A percentile compares a stretch with the other conserved stretches of the same genome.
These are phyloP conservation scores for Lycaon pictus DNA, from an alignment of 2,113 vertebrate genomes.

Conservation along the genomic window DNA sequence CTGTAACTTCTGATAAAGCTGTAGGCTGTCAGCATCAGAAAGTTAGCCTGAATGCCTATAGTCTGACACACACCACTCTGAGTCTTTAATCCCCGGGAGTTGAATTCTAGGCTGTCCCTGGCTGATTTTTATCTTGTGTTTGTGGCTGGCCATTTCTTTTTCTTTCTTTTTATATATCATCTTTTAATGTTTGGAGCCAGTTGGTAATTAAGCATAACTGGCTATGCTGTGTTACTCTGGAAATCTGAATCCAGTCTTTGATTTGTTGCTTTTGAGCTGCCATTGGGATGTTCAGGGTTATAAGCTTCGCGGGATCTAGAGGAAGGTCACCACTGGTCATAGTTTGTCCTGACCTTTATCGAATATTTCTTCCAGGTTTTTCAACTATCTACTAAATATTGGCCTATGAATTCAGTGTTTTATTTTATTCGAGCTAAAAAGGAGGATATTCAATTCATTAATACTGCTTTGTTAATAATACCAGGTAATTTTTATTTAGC, in stretches of 20 bases:
- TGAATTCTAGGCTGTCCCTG: background rate
- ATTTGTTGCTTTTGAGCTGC: background rate
- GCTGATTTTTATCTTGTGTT: background rate
- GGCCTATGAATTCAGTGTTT: background rate
- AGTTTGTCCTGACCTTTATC: background rate
- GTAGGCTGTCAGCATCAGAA: background rate
- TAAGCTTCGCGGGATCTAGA: background rate
- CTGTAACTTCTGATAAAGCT: background rate
- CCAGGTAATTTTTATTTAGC: background rate
- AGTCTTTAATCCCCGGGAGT: background rate
- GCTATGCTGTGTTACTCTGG: background rate
- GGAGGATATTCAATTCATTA: background rate
- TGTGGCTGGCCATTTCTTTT: background rate
- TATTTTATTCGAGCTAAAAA: background rate
- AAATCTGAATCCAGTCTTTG: background rate
- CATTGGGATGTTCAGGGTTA: background rate
- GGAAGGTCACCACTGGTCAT: background rate
- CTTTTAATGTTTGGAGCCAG: background rate
- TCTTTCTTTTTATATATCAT: background rate
- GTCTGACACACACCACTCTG: background rate
- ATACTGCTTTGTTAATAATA: background rate
- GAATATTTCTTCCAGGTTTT: background rate
- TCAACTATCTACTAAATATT: background rate
- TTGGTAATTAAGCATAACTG: background rate
- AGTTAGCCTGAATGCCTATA: background rate